A percentile compares a stretch with the other conserved stretches of the same genome.
Conservation (phyloP, 2,888 invertebrate species). For the Conchocele bisecta region DNA sequence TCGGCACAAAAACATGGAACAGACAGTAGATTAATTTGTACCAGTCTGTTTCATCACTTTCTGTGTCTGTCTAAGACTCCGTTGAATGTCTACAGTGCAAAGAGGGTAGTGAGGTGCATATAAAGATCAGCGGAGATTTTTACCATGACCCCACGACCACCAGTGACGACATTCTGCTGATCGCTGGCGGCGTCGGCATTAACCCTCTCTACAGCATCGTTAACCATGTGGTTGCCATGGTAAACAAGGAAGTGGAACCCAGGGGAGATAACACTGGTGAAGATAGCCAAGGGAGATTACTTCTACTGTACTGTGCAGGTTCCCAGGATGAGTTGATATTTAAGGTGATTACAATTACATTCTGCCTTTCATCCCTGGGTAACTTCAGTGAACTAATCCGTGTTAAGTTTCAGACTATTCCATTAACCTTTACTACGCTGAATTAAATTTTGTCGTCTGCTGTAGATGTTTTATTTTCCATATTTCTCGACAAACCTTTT, state of each 20-base stretch:
- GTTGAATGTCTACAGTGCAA: constrained; percentile 80
- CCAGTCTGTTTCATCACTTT: too few species aligned
- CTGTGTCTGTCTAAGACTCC: too few species aligned
- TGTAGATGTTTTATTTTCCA: too few species aligned
- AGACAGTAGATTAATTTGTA: too few species aligned
- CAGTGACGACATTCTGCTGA: constrained; percentile 76
- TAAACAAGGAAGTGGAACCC: constrained; percentile 22
- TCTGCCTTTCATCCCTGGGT: too few species aligned
- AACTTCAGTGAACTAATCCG: too few species aligned
- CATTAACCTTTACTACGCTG: too few species aligned
- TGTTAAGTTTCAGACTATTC: too few species aligned
- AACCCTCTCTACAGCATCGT: constrained; percentile 83
- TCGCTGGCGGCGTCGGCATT: constrained; percentile 84
- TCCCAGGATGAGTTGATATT: constrained; percentile 82
- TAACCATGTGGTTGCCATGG: constrained; percentile 74
- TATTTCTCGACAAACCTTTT: too few species aligned
- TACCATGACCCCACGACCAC: constrained; percentile 74
- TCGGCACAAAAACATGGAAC: too few species aligned
- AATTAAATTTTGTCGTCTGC: too few species aligned
- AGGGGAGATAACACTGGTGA: constrained; percentile 19
- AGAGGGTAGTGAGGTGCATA: constrained; percentile 76
- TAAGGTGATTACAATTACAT: too few species aligned
- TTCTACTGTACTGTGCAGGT: constrained; percentile 81
- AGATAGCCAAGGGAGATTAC: constrained; percentile 55
- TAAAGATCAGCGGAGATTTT: constrained; percentile 83